phyloP scores from a whole-genome alignment of 2,888 invertebrate species.

The Melipona beecheii region DNA sequence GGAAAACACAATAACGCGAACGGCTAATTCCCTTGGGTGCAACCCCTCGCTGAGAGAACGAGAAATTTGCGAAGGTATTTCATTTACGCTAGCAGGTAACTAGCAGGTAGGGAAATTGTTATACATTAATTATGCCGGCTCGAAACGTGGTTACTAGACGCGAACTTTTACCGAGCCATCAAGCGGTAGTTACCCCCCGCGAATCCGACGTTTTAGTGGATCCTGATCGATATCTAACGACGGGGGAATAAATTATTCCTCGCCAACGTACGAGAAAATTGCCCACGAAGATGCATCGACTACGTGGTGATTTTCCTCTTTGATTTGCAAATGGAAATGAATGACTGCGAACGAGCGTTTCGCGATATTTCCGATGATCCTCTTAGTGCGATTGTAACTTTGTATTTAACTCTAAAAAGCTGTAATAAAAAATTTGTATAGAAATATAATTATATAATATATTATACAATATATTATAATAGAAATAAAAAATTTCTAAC shows the following conservation, averaged over 20 bases:
- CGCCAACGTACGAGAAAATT: not conserved
- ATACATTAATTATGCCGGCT: conserved; percentile 29
- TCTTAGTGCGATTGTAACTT: not conserved
- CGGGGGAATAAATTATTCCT: not conserved
- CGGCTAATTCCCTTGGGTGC: conserved; percentile 13
- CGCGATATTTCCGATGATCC: not conserved
- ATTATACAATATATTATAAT: no score
- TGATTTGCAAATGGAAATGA: not conserved
- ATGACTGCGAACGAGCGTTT: no score
- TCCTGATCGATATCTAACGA: conserved; percentile 6
- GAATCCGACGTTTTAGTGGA: not conserved
- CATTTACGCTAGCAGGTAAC: not conserved
- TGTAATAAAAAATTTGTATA: no score
- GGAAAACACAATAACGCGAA: conserved; percentile 11
- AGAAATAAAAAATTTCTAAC: no score
- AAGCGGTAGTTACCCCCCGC: not conserved
- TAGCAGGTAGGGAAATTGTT: conserved; percentile 7
- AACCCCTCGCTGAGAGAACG: conserved; percentile 14
- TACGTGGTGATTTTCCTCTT: not conserved
- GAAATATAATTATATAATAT: no score
- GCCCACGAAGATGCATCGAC: not conserved
- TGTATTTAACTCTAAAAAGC: no score
- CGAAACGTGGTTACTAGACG: conserved; percentile 9
- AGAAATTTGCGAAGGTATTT: conserved; percentile 32
- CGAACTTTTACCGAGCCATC: not conserved